phyloP scores from a whole-genome alignment of 2,888 invertebrate genomes.

The Tanaodytes sp. region DNA sequence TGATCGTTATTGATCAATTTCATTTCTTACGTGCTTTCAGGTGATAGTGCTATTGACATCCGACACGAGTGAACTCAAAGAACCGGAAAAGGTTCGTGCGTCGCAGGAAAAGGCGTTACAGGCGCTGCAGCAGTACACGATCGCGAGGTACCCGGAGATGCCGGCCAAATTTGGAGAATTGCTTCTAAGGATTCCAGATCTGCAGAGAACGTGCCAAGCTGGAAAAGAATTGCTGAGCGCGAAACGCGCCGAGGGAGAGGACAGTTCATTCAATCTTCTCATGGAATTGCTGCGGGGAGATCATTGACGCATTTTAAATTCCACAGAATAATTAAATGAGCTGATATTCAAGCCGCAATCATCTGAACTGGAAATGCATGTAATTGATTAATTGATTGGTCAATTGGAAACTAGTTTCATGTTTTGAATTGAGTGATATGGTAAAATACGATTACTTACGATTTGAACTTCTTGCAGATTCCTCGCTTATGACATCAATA shows the following conservation, averaged over 20 bases:
- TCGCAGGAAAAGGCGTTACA: conserved; percentile 95
- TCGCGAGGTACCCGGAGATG: conserved; percentile 91
- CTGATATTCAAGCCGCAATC: conserved; percentile 20
- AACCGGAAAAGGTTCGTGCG: conserved; percentile 93
- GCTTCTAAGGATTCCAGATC: conserved; percentile 91
- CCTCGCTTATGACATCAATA: conserved; percentile 67
- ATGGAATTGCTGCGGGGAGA: conserved; percentile 96
- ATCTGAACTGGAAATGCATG: conserved; percentile 44
- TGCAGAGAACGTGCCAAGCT: conserved; percentile 95
- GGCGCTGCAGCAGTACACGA: conserved; percentile 92
- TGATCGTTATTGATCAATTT: too few relatives aligned
- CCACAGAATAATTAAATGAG: conserved; percentile 11
- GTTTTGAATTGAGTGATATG: too few relatives aligned
- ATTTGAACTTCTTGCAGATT: too few relatives aligned
- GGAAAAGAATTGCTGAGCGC: conserved; percentile 93
- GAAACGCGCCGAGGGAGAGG: conserved; percentile 86
- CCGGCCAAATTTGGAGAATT: conserved; percentile 97
- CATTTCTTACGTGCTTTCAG: too few relatives aligned
- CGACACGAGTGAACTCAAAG: conserved; percentile 94
- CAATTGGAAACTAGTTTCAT: too few relatives aligned
- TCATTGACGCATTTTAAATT: conserved; percentile 77
- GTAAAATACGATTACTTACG: too few relatives aligned
- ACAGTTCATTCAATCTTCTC: conserved; percentile 92
- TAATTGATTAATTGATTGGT: too few relatives aligned
- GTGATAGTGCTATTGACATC: conserved; percentile 70